A percentile compares a stretch with the other conserved stretches of the same genome.
Evolutionary conservation across 2,888 invertebrate species (phyloP).

Genomic region (Himalopsyche japonica): DNA sequence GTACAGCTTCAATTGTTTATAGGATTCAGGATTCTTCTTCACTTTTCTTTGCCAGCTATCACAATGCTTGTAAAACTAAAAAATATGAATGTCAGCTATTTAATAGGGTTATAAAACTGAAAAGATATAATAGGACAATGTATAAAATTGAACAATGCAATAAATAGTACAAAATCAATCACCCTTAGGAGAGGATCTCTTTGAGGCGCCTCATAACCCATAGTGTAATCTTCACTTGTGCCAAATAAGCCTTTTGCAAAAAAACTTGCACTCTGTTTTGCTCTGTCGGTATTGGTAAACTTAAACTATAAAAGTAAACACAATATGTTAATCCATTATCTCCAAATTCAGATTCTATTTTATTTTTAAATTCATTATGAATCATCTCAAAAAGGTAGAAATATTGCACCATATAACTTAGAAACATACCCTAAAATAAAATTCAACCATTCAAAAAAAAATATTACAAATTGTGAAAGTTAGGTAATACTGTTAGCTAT

Average conservation of each 20-base stretch:
- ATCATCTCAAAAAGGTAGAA: no score
- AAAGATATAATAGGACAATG: no score
- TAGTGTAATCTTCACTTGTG: slow-evolving; percentile 60
- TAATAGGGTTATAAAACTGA: no score
- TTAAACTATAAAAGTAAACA: slow-evolving; percentile 64
- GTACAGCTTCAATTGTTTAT: slow-evolving; percentile 62
- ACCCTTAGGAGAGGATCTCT: slow-evolving; percentile 71
- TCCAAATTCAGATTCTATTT: no score
- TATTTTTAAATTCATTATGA: no score
- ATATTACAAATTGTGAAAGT: no score
- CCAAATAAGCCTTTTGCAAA: slow-evolving; percentile 80
- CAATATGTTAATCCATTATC: slow-evolving; percentile 19
- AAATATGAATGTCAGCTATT: slow-evolving; percentile 39
- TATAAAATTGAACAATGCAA: no score
- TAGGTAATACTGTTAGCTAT: no score
- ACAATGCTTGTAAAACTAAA: slow-evolving; percentile 80
- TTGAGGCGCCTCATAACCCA: slow-evolving; percentile 67
- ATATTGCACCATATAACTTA: no score
- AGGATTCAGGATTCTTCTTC: slow-evolving; percentile 67
- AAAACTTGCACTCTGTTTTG: slow-evolving; percentile 73
- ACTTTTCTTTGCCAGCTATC: slow-evolving; percentile 70
- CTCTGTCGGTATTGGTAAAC: slow-evolving; percentile 76
- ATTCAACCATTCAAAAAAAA: no score
- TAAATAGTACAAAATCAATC: slow-evolving; percentile 32
- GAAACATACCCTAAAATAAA: no score